Base-by-base conservation (phyloP, 2,888 invertebrate genomes). In the Slavum lentiscoides region DNA sequence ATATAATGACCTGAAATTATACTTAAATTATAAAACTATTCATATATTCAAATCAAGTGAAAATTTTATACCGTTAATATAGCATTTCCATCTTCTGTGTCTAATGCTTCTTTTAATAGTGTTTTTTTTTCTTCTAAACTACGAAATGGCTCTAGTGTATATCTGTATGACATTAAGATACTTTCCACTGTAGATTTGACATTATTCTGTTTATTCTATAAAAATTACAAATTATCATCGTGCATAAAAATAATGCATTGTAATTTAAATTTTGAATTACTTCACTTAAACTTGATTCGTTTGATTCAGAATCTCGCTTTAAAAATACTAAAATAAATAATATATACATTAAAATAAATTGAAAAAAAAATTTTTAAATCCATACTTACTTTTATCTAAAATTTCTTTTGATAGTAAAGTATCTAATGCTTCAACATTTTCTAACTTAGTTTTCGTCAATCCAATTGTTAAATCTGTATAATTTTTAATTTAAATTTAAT, bases 21-120 rank as follows among this genome's bases (percentile, higher is more conserved):
- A 68, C 23, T 67, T 66, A 55, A 64, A 21, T 53, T 67, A 74
- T 76, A 55, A 30, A 75, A 84, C 74, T 62, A 55, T 69, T 39
- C 64, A 49, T 8, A 72, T 19, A 21, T n/a, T 37, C 13, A 76
- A 74, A 70, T 70, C 61, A 59, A 64, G 21, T 55, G 15, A 66
- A 74, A 17, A 61, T 61, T 82, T 87, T 88, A 86, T 85, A 92
- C 92, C 83, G 90, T 89, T 74, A 92, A 87, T 83, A 94, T 91
- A 39, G 92, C 90, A 88, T 94, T 93, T 39, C 94, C 95, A 87
- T 93, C 92, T 9, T 92, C 92, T 74, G 90, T 89, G 49, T 88
- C 88, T 53, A 94, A 87, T 0, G 94, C 91, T 82, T 90, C 90
- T 85, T 94, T 92, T 13, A 95, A 85, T 19, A 95, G 85, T 82